These are phyloP conservation scores for Morinoia aosen DNA, from an alignment of 2,888 invertebrate genomes.

Conservation along the genomic window DNA sequence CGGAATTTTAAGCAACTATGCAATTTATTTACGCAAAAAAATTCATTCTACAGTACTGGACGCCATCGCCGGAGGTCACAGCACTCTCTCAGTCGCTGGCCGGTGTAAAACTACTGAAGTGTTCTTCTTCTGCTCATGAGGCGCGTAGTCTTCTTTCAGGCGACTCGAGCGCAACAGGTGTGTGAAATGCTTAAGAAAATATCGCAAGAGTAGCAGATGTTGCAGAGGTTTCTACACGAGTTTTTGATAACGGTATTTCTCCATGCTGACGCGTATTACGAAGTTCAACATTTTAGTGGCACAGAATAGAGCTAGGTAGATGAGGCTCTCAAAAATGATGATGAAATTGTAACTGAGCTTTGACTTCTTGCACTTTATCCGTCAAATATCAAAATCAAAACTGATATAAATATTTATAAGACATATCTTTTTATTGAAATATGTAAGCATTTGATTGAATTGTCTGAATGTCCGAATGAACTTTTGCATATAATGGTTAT, in stretches of 20 bases:
- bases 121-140: not conserved
- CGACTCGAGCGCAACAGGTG: not conserved
- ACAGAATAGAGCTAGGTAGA: too few species aligned
- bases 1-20: too few species aligned
- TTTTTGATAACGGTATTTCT: not conserved
- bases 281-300: too few species aligned
- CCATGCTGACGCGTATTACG: not conserved
- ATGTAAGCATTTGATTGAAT: too few species aligned
- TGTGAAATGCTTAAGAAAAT: not conserved
- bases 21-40: not conserved
- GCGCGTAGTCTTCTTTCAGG: not conserved
- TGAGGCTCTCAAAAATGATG: too few species aligned
- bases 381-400: too few species aligned
- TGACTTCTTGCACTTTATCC: too few species aligned
- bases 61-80: not conserved
- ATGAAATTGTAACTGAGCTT: too few species aligned
- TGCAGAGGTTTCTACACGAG: not conserved
- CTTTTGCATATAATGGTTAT: too few species aligned
- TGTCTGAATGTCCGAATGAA: too few species aligned
- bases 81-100: not conserved
- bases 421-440: too few species aligned
- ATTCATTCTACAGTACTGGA: not conserved
- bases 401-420: too few species aligned
- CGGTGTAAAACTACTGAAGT: not conserved
- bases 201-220: not conserved